Conservation (phyloP, 1,140 invertebrate species). For the Agrilus planipennis region DNA sequence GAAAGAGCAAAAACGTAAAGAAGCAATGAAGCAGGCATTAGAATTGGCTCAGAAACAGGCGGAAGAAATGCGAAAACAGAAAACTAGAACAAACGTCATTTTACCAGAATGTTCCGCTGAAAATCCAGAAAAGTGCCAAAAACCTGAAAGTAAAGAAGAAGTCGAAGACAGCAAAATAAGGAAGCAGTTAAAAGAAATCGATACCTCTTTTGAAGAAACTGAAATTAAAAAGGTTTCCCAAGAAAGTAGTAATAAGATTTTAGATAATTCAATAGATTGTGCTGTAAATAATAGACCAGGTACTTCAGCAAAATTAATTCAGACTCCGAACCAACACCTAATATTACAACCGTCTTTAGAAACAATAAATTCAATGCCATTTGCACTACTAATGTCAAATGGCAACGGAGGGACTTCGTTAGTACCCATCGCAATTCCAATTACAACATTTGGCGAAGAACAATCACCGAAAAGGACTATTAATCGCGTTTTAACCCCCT, state of each 20-base stretch:
- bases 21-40: slow-evolving; percentile 46
- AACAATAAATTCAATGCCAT: slow-evolving; percentile 33
- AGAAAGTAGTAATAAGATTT: no score
- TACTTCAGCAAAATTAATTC: no score
- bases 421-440: slow-evolving; percentile 18
- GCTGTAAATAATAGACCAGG: no score
- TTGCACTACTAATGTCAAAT: slow-evolving; percentile 43
- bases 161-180: slow-evolving; percentile 1
- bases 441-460: slow-evolving; percentile 14
- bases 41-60: slow-evolving; percentile 48
- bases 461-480: slow-evolving; percentile 24
- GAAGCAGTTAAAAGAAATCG: slow-evolving; percentile 5
- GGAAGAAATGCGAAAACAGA: slow-evolving; percentile 41
- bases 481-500: slow-evolving; percentile 47
- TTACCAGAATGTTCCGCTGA: no score
- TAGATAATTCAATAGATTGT: no score
- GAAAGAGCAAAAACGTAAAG: slow-evolving; percentile 42
- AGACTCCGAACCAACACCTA: no score
- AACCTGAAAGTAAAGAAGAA: slow-evolving; percentile 1
- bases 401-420: slow-evolving; percentile 13
- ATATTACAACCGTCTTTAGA: slow-evolving; percentile 35
- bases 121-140: no score
- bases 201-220: no score
- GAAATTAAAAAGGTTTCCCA: no score
- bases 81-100: no score